Conservation (phyloP, 2,888 invertebrate genomes). For the Tethea ocularis region DNA sequence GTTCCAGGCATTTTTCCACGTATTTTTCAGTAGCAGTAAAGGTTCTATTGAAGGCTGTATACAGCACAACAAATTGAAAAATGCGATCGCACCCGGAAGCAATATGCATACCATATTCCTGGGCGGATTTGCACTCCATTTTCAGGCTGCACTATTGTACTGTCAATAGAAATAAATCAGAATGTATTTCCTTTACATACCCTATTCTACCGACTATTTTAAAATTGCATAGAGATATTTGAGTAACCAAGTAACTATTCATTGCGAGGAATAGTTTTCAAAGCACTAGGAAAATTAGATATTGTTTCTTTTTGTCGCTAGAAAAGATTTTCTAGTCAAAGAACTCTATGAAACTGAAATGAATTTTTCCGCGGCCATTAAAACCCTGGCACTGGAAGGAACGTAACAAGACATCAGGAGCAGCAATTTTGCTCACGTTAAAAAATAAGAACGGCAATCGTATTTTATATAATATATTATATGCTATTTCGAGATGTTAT, state of each 20-base stretch:
- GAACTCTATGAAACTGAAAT: background rate
- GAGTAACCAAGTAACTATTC: background rate
- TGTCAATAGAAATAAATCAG: constrained; percentile 9
- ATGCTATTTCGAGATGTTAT: background rate
- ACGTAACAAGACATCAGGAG: background rate
- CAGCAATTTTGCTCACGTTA: background rate
- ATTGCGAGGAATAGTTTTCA: background rate
- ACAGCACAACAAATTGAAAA: constrained; percentile 56
- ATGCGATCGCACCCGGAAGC: constrained; percentile 47
- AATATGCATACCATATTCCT: constrained; percentile 46
- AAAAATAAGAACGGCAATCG: background rate
- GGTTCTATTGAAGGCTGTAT: constrained; percentile 16
- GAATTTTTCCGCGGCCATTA: background rate
- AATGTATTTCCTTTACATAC: background rate
- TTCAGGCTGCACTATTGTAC: constrained; percentile 30
- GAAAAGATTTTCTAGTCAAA: constrained; percentile 2
- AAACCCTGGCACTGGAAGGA: background rate
- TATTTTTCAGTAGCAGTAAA: constrained; percentile 15
- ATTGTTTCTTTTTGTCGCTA: background rate
- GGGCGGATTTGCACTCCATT: constrained; percentile 38
- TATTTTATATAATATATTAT: background rate
- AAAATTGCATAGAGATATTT: background rate
- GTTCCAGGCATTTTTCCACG: background rate
- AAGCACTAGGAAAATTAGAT: background rate
- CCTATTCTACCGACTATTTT: background rate